Base-by-base conservation (phyloP, 2,888 invertebrate genomes). In the Leucophenga maculata region DNA sequence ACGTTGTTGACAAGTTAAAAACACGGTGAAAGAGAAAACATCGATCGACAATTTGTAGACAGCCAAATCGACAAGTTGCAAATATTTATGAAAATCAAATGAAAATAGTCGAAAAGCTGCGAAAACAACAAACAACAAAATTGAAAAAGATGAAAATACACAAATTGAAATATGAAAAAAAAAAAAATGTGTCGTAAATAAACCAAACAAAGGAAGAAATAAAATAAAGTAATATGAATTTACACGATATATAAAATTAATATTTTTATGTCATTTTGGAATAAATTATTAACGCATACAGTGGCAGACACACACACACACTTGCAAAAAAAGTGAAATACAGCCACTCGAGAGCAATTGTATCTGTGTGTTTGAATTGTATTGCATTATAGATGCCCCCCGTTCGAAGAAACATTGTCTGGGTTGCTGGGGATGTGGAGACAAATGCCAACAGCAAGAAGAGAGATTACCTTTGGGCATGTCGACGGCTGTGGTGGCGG, bases 151-250 rank as follows among this genome's bases (percentile, higher is more conserved):
- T 31, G 26, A 59, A 59, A 59, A 59, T 11, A 16, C 31, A 59
- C 6, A 31, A 67, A 67, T 32, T 50, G 50, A 50, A 50, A 39
- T 68, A 69, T 72, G 26, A 70, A 73, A 32, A n/a, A 39, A 20
- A 57, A 50, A 54, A 46, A 69, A 74, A 71, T 20, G 4, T 13
- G 6, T n/a, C 22, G n/a, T 18, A 55, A 44, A 55, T 44, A 22
- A 55, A 46, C 26, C 26, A 26, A n/a, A 26, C 26, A 54, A 20
- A 48, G 52, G 14, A 8, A 66, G 18, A 6, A 60, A 70, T 67
- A 65, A 72, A 66, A 55, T 69, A 26, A 46, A 62, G 55, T 70
- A 75, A 72, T 72, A 70, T 76, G 70, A 72, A 76, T 72, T 32
- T 67, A 62, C 32, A 60, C 65, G 69, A 60, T 13, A 20, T 39